Conservation (phyloP, 2,113 vertebrate genomes). For the Salvelinus namaycush region DNA sequence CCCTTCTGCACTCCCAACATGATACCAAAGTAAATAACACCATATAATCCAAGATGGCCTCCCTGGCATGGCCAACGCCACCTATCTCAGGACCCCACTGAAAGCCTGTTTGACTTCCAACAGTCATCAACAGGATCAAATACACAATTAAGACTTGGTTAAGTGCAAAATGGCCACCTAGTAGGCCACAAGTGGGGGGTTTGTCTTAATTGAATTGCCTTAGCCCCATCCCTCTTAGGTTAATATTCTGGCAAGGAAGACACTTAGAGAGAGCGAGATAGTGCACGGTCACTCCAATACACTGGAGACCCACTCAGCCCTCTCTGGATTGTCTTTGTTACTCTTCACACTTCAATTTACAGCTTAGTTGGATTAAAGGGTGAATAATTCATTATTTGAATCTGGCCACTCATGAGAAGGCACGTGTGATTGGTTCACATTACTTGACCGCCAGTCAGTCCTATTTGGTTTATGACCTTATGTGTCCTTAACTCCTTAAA, state of each 20-base stretch:
- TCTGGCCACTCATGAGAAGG: not conserved
- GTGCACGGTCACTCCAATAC: not conserved
- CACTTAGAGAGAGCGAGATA: not conserved
- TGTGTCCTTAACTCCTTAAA: not conserved
- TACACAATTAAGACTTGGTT: slow-evolving; percentile 29
- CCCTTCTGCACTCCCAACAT: not conserved
- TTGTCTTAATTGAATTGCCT: slow-evolving; percentile 6
- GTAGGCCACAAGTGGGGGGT: not conserved
- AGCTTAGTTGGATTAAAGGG: slow-evolving; percentile 15
- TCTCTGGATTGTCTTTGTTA: slow-evolving; percentile 22
- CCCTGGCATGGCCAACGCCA: not conserved
- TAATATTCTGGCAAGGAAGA: not conserved
- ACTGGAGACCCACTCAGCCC: not conserved
- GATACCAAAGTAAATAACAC: slow-evolving; percentile 1
- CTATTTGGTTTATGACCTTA: not conserved
- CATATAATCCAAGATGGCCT: slow-evolving; percentile 3
- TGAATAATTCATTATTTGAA: slow-evolving; percentile 10
- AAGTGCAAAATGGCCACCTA: not conserved
- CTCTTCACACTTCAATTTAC: slow-evolving; percentile 3
- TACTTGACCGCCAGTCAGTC: not conserved
- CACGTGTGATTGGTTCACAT: not conserved
- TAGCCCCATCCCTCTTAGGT: not conserved
- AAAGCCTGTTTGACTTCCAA: slow-evolving; percentile 5
- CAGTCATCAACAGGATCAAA: slow-evolving; percentile 39
- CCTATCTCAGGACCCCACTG: not conserved